A percentile compares a stretch with the other conserved stretches of the same genome.
These are phyloP conservation scores for Cryptoleucopteryx plumbea DNA, from an alignment of 2,113 vertebrate species.

Conservation along the genomic window DNA sequence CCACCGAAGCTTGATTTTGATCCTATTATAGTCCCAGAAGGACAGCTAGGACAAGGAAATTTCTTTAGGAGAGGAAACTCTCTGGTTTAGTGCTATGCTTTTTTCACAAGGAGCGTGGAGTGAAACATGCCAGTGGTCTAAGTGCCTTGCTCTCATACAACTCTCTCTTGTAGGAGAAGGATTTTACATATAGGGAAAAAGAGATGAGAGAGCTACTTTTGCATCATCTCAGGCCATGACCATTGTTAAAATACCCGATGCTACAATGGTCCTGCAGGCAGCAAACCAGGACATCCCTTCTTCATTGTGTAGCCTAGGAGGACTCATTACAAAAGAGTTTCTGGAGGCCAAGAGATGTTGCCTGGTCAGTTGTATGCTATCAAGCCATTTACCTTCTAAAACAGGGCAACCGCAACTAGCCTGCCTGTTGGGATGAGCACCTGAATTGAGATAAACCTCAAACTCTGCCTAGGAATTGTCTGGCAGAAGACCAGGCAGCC, in stretches of 20 bases:
- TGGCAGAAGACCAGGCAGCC: not conserved
- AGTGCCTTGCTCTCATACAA: not conserved
- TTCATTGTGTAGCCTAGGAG: not conserved
- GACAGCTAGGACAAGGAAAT: not conserved
- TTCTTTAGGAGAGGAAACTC: not conserved
- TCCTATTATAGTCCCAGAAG: not conserved
- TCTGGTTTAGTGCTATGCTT: accelerated
- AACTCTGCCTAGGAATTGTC: not conserved
- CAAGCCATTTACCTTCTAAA: not conserved
- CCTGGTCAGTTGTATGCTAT: not conserved
- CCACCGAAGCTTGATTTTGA: not conserved
- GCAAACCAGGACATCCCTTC: not conserved
- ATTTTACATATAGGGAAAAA: not conserved
- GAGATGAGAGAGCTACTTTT: not conserved
- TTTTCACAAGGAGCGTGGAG: not conserved
- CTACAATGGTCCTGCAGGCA: not conserved
- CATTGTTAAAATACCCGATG: not conserved
- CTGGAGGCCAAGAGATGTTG: not conserved
- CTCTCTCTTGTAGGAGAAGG: not conserved
- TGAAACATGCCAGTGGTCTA: not conserved
- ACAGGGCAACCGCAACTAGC: not conserved
- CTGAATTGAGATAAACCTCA: not conserved
- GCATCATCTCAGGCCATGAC: not conserved
- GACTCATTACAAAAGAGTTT: not conserved
- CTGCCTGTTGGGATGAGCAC: not conserved